These are phyloP conservation scores for Desmodus rotundus DNA, from an alignment of 2,113 vertebrate genomes.

Conservation along the genomic window DNA sequence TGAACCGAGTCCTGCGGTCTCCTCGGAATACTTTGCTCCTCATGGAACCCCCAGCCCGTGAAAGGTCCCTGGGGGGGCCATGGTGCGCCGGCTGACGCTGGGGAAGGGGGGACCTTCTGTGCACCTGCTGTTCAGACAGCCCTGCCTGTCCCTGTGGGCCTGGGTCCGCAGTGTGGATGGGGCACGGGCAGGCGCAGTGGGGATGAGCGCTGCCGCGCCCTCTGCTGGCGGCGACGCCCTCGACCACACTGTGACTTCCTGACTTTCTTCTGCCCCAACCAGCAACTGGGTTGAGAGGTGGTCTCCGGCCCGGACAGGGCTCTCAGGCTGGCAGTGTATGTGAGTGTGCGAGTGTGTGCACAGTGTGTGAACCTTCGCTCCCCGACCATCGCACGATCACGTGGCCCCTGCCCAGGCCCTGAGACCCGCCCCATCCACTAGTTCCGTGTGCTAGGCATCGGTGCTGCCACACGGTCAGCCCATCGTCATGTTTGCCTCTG, in stretches of 20 bases:
- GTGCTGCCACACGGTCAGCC: too few species aligned
- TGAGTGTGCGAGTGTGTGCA: not conserved
- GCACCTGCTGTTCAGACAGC: not conserved
- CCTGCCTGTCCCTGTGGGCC: accelerated
- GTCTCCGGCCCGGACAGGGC: too few species aligned
- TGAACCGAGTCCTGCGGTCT: not conserved
- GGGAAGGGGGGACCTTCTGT: not conserved
- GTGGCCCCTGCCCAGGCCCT: not conserved
- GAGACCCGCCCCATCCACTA: not conserved
- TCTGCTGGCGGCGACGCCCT: not conserved
- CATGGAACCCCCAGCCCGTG: accelerated
- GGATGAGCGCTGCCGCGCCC: not conserved
- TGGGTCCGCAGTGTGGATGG: accelerated
- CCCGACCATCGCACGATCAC: accelerated
- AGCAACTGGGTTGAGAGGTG: not conserved
- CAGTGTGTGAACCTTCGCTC: not conserved
- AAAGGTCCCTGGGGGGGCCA: not conserved
- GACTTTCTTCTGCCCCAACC: not conserved
- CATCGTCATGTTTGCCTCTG: too few species aligned
- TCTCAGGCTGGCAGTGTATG: not conserved
- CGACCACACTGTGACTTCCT: not conserved
- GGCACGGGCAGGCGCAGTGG: not conserved
- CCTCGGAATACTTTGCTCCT: not conserved
- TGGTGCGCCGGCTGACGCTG: not conserved
- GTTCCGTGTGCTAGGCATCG: accelerated